phyloP scores from a whole-genome alignment of 2,797 vertebrate genomes.

The Luscinia megarhynchos region DNA sequence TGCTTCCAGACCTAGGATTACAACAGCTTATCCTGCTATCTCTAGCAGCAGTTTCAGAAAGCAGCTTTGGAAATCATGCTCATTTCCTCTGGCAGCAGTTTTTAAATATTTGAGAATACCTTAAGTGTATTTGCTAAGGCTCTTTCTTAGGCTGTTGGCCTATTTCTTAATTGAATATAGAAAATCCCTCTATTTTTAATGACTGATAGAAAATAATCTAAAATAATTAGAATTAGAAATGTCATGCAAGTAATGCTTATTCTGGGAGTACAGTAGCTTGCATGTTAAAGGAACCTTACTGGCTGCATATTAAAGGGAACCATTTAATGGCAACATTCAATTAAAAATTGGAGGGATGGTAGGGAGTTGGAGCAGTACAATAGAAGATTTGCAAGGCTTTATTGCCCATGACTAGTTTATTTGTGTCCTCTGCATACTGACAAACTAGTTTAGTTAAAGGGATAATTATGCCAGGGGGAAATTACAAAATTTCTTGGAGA shows the following conservation, averaged over 20 bases:
- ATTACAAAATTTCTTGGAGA: background rate
- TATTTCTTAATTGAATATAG: slow-evolving; percentile 56
- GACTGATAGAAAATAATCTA: slow-evolving; percentile 19
- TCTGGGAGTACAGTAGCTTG: slow-evolving; percentile 5
- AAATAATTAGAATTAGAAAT: slow-evolving; percentile 28
- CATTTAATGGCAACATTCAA: slow-evolving; percentile 24
- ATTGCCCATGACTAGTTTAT: slow-evolving; percentile 16
- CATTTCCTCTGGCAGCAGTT: slow-evolving; percentile 40
- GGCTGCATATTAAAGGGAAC: slow-evolving; percentile 8
- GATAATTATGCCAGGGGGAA: slow-evolving; percentile 29
- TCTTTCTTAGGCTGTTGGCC: background rate
- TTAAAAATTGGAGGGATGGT: slow-evolving; percentile 28
- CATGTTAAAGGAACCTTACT: background rate
- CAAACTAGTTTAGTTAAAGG: background rate
- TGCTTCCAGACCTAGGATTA: slow-evolving; percentile 67
- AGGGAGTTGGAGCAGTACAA: slow-evolving; percentile 20
- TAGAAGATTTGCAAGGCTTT: slow-evolving; percentile 34
- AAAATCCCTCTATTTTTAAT: slow-evolving; percentile 17
- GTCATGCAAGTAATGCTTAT: background rate
- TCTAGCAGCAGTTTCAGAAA: slow-evolving; percentile 50
- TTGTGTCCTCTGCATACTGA: slow-evolving; percentile 3
- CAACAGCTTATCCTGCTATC: slow-evolving; percentile 64
- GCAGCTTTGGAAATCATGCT: slow-evolving; percentile 38
- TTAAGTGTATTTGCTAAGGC: slow-evolving; percentile 34
- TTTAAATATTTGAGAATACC: slow-evolving; percentile 53